These are phyloP conservation scores for Melanocharis versteri DNA, from an alignment of 2,113 vertebrate genomes.

Conservation along the genomic window DNA sequence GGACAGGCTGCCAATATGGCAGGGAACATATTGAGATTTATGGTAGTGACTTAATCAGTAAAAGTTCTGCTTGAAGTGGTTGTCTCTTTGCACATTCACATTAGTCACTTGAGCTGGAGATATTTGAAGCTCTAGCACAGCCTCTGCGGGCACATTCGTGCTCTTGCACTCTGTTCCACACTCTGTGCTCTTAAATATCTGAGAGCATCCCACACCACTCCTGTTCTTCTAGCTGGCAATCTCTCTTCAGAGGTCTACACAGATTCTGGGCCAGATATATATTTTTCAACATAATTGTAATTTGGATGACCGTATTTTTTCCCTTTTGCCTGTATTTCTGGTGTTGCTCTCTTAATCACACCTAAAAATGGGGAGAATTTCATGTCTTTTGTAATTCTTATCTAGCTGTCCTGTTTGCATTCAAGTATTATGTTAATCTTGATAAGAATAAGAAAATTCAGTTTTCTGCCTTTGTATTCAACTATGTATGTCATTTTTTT, in stretches of 20 bases:
- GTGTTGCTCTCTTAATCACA: not conserved
- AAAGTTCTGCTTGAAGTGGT: slow-evolving; percentile 40
- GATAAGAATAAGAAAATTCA: slow-evolving; percentile 3
- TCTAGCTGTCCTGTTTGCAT: slow-evolving; percentile 5
- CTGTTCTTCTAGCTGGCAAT: not conserved
- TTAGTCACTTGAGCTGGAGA: slow-evolving; percentile 13
- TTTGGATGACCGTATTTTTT: not conserved
- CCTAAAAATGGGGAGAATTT: not conserved
- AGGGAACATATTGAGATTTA: slow-evolving; percentile 64
- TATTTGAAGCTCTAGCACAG: not conserved
- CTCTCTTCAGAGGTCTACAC: not conserved
- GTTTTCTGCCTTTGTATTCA: slow-evolving; percentile 40
- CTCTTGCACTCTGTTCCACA: not conserved
- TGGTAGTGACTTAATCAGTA: slow-evolving; percentile 45
- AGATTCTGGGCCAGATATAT: not conserved
- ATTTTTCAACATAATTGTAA: not conserved
- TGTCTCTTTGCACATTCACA: not conserved
- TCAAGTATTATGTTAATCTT: slow-evolving; percentile 25
- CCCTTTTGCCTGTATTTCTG: not conserved
- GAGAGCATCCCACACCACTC: not conserved
- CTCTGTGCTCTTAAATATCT: not conserved
- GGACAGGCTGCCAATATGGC: slow-evolving; percentile 57
- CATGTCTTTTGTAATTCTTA: not conserved
- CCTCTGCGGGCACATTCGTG: not conserved
- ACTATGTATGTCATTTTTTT: slow-evolving; percentile 18